Base-by-base conservation (phyloP, 2,888 invertebrate genomes). In the Nowickia ferox region DNA sequence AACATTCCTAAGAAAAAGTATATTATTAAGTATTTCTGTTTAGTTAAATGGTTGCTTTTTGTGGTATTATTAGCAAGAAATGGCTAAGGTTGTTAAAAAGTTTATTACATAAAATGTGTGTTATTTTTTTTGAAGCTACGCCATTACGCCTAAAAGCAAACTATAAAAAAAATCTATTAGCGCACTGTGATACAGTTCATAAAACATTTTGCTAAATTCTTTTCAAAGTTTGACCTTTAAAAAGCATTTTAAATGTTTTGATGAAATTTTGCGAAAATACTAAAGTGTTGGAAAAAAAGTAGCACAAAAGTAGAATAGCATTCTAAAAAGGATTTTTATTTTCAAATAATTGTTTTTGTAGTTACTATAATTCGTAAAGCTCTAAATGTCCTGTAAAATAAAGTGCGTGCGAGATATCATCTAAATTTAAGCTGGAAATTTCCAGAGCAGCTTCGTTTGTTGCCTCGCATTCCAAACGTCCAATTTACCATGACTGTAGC, bases 141-240 rank as follows among this genome's bases (percentile, higher is more conserved):
- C 51, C n/a, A 51, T n/a, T 59, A 51, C 40, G 44, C 75, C 65
- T 66, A 55, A 66, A 66, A 51, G 46, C 30, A 44, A 46, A 66
- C 65, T 57, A 76, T 76, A 65, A 75, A 76, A 75, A 76, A 65
- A 55, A 44, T 71, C 57, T 44, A 71, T 71, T 57, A 71, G 42
- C 15, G n/a, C 44, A 57, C 44, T 71, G n/a, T 42, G 38, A 9
- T 40, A 13, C 53, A 68, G 5, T 1, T 2, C 22, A 53, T 40
- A 51, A 17, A 68, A 30, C 13, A 13, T 42, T 17, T 51, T 61
- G n/a, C 42, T 40, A 40, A 59, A 59, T n/a, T 9, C 40, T 40
- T 40, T 38, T 15, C 1, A 61, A 61, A 40, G 11, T 61, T 42
- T 0, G 6, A 1, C 30, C 30, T 57, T 55, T 11, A 55, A 22